A percentile compares a stretch with the other conserved stretches of the same genome.
Evolutionary conservation across 2,113 vertebrate species (phyloP).

Genomic region (Upupa epops): DNA sequence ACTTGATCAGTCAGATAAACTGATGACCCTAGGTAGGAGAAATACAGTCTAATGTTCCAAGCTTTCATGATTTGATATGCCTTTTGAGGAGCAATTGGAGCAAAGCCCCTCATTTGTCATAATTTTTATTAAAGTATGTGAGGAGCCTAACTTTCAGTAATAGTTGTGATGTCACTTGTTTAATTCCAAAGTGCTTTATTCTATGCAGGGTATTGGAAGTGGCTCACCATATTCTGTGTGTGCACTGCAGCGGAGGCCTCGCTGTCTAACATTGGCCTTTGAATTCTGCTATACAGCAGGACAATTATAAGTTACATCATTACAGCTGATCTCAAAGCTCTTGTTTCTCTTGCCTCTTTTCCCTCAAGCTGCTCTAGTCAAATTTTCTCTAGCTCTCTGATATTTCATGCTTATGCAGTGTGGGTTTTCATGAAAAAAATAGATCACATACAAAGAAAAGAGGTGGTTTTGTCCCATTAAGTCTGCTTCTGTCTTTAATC

Average conservation of each 20-base stretch:
- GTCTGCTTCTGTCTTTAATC: not conserved
- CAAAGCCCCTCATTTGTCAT: not conserved
- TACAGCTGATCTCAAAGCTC: not conserved
- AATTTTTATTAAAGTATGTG: not conserved
- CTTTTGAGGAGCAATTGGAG: not conserved
- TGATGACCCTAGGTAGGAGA: not conserved
- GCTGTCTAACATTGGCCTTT: fast-evolving
- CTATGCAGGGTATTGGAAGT: not conserved
- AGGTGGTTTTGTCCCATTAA: fast-evolving
- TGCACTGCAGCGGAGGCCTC: not conserved
- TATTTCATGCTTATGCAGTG: not conserved
- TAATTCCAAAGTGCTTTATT: not conserved
- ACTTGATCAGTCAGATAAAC: no score
- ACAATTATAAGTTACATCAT: not conserved
- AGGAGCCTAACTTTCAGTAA: not conserved
- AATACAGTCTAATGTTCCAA: not conserved
- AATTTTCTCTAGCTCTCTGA: not conserved
- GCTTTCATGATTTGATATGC: not conserved
- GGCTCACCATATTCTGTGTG: not conserved
- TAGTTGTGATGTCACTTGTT: not conserved
- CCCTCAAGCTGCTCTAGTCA: not conserved
- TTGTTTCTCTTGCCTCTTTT: not conserved
- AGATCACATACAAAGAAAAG: not conserved
- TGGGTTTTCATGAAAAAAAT: not conserved
- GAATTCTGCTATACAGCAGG: not conserved